Evolutionary conservation across 2,113 vertebrate genomes (phyloP).

Genomic region (Heterotilapia buettikoferi): DNA sequence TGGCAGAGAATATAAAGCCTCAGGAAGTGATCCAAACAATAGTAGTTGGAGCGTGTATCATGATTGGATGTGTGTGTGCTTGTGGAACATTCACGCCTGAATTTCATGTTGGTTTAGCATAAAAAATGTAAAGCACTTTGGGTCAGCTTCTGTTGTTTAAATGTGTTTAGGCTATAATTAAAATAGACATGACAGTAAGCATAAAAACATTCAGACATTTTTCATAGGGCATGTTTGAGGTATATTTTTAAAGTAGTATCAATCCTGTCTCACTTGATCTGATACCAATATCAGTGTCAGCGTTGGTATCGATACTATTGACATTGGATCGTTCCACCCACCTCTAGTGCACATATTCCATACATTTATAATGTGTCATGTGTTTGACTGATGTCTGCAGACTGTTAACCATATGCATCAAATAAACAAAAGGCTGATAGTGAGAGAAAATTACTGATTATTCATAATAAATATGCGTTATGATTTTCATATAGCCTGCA

Average conservation of each 20-base stretch:
- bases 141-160: background rate
- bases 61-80: background rate
- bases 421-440: background rate
- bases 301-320: rapidly evolving
- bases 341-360: background rate
- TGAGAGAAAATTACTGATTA: slow-evolving; percentile 20
- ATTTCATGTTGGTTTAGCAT: background rate
- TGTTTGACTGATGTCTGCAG: slow-evolving; percentile 16
- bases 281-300: background rate
- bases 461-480: background rate
- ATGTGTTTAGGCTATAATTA: background rate
- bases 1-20: slow-evolving; percentile 28
- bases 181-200: background rate
- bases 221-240: background rate
- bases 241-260: background rate
- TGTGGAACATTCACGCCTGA: background rate
- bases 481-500: background rate
- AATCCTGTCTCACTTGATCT: background rate
- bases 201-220: background rate
- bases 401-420: background rate
- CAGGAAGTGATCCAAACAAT: slow-evolving; percentile 2
- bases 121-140: background rate
- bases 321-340: background rate
- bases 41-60: background rate
- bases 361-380: slow-evolving; percentile 3